Conservation (phyloP, 2,113 vertebrate genomes). For the Tiliqua scincoides region DNA sequence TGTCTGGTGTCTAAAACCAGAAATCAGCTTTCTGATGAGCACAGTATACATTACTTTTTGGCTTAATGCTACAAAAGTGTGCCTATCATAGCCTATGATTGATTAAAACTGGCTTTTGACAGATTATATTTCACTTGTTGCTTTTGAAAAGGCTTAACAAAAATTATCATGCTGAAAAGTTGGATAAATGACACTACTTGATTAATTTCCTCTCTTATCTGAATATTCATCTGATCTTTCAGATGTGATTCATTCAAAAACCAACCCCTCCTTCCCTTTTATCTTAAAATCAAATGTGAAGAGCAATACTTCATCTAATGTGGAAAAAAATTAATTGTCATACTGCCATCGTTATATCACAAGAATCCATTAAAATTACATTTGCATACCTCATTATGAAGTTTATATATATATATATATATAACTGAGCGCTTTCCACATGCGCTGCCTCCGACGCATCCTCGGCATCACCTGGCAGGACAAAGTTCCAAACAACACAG, state of each 20-base stretch:
- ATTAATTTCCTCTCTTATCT: conserved; percentile 16
- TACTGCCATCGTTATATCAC: not conserved
- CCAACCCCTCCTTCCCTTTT: conserved; percentile 3
- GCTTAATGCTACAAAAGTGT: not conserved
- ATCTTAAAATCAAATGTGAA: conserved; percentile 20
- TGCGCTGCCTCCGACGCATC: too few species aligned
- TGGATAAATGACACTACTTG: not conserved
- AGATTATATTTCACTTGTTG: conserved; percentile 20
- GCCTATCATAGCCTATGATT: not conserved
- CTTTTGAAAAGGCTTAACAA: not conserved
- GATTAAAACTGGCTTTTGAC: conserved; percentile 11
- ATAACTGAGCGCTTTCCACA: too few species aligned
- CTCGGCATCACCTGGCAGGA: too few species aligned
- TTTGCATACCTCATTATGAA: conserved; percentile 21
- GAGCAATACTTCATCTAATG: not conserved
- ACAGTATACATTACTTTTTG: not conserved
- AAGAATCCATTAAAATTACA: conserved; percentile 29
- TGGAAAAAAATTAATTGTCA: conserved; percentile 8
- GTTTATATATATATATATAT: not conserved
- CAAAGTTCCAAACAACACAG: too few species aligned
- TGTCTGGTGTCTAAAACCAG: not conserved
- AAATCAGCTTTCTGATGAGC: not conserved
- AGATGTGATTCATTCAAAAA: conserved; percentile 8
- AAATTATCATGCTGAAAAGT: not conserved
- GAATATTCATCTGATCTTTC: conserved; percentile 32